A percentile compares a stretch with the other conserved stretches of the same genome.
phyloP scores from a whole-genome alignment of 2,113 vertebrate species.

The Ciconia boyciana region DNA sequence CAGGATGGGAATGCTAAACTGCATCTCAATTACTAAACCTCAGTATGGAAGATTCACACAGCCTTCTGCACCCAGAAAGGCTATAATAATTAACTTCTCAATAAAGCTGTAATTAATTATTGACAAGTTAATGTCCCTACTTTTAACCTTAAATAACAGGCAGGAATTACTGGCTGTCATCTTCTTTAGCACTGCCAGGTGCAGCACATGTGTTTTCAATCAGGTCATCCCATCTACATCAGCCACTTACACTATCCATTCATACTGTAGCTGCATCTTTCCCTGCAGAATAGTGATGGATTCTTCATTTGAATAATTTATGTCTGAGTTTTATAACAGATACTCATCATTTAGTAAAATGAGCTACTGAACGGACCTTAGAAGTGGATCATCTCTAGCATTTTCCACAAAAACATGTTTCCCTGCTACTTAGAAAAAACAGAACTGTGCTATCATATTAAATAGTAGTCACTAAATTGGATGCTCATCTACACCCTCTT shows the following conservation, averaged over 20 bases:
- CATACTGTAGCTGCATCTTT: neutral
- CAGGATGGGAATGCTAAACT: neutral
- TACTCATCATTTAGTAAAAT: neutral
- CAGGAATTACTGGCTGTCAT: constrained; percentile 27
- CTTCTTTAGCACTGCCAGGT: constrained; percentile 6
- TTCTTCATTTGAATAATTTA: constrained; percentile 4
- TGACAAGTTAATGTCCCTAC: constrained; percentile 17
- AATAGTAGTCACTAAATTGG: neutral
- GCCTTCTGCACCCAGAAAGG: constrained; percentile 1
- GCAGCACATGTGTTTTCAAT: neutral
- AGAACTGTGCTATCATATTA: neutral
- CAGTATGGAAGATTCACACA: neutral
- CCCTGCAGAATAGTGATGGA: neutral
- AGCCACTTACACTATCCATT: neutral
- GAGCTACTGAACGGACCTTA: neutral
- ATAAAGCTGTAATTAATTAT: constrained; percentile 54
- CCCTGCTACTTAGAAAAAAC: neutral
- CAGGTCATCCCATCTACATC: neutral
- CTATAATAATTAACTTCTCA: constrained; percentile 38
- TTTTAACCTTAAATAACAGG: constrained; percentile 33
- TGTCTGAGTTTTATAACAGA: neutral
- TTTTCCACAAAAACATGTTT: neutral
- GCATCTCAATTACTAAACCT: neutral
- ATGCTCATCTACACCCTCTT: neutral
- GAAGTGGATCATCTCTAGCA: neutral